phyloP scores from a whole-genome alignment of 2,113 vertebrate genomes.

The Nibea coibor region DNA sequence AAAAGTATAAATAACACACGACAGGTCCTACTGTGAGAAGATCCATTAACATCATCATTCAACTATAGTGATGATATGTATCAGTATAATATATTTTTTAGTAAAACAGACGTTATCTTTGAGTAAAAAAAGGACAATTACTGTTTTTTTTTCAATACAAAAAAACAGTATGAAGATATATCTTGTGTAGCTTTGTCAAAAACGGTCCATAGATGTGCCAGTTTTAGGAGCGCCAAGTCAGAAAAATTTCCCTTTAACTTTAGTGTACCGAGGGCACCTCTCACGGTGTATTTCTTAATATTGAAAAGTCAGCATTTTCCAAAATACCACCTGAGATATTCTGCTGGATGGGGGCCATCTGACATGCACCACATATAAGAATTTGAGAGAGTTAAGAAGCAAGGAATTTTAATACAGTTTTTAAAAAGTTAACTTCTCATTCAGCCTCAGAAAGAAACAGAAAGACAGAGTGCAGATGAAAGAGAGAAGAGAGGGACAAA shows the following conservation, averaged over 20 bases:
- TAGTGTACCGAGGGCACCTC: neutral
- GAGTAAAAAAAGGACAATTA: neutral
- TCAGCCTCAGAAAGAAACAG: neutral
- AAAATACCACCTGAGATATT: neutral
- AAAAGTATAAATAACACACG: neutral
- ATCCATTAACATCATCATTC: too few relatives aligned
- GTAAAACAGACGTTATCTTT: neutral
- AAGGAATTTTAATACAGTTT: neutral
- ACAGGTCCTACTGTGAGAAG: neutral
- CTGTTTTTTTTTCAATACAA: neutral
- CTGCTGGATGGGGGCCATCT: neutral
- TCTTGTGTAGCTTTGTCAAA: conserved; percentile 10
- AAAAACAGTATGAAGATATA: neutral
- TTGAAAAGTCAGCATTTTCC: neutral
- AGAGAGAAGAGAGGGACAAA: neutral
- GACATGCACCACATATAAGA: neutral
- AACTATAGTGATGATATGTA: neutral
- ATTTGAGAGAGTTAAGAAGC: neutral
- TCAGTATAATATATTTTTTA: neutral
- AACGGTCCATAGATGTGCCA: neutral
- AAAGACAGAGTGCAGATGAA: neutral
- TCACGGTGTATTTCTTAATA: neutral
- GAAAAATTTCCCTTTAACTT: neutral
- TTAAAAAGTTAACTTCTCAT: neutral
- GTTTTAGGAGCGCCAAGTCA: neutral